phyloP scores from a whole-genome alignment of 2,113 vertebrate species.

The Mustelus asterias region DNA sequence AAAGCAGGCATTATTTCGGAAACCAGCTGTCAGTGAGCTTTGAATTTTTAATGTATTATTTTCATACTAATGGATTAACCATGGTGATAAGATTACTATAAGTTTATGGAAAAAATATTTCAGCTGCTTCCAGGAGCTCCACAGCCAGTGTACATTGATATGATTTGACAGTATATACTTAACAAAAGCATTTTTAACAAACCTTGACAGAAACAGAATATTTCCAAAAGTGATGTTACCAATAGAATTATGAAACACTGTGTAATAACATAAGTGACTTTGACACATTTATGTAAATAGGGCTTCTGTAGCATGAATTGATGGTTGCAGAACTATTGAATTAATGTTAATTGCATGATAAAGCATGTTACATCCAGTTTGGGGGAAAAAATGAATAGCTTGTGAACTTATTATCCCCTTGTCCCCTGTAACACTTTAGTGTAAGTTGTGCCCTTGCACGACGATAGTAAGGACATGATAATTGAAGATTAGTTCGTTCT shows the following conservation, averaged over 20 bases:
- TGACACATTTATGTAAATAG: neutral
- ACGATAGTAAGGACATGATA: neutral
- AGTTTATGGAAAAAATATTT: conserved; percentile 13
- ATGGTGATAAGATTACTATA: neutral
- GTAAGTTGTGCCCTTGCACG: neutral
- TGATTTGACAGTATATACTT: neutral
- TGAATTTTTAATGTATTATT: neutral
- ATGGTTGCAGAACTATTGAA: neutral
- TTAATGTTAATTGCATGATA: neutral
- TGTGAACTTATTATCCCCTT: conserved; percentile 6
- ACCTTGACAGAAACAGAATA: neutral
- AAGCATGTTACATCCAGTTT: neutral
- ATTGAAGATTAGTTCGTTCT: neutral
- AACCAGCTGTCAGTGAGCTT: neutral
- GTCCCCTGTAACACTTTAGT: neutral
- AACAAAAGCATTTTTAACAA: neutral
- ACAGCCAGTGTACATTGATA: neutral
- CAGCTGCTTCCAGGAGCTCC: neutral
- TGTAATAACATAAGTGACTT: conserved; percentile 12
- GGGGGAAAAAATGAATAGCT: neutral
- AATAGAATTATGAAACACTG: neutral
- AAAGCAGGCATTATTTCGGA: neutral
- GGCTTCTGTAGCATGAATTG: neutral
- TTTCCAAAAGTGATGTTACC: neutral
- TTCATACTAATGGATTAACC: neutral